Conservation (phyloP, 2,113 vertebrate species). For the Nerophis lumbriciformis region DNA sequence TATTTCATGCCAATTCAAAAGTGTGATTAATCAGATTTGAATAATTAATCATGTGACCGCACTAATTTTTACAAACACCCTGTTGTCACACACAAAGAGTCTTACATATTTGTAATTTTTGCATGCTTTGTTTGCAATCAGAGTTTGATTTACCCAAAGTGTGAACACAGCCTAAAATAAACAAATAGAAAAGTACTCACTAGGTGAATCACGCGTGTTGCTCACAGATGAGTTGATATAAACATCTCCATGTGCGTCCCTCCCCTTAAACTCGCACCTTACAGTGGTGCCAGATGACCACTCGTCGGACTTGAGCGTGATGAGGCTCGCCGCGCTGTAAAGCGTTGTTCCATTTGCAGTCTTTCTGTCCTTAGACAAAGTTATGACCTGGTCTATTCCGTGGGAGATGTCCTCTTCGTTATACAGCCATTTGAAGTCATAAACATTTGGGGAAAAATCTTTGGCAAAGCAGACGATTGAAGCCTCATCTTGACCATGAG, state of each 20-base stretch:
- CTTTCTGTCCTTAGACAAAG: neutral
- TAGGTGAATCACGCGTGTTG: rapidly evolving
- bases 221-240: rapidly evolving
- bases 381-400: neutral
- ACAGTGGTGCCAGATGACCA: rapidly evolving
- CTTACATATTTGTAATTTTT: too few species aligned
- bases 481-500: slow-evolving; percentile 8
- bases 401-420: rapidly evolving
- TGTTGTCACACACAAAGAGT: too few species aligned
- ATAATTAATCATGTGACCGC: too few species aligned
- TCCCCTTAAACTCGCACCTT: slow-evolving; percentile 43
- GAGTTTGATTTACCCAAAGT: too few species aligned
- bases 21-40: too few species aligned
- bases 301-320: neutral
- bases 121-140: too few species aligned
- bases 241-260: rapidly evolving
- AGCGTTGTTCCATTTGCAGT: rapidly evolving
- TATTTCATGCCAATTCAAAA: too few species aligned
- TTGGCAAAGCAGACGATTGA: slow-evolving; percentile 62
- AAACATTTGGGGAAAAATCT: slow-evolving; percentile 50
- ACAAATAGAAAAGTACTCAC: slow-evolving; percentile 27
- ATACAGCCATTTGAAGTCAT: slow-evolving; percentile 55
- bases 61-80: too few species aligned
- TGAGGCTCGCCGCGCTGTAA: slow-evolving; percentile 49
- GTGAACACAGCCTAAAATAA: too few species aligned